Conservation (phyloP, 2,113 vertebrate genomes). For the Corythaixoides concolor region DNA sequence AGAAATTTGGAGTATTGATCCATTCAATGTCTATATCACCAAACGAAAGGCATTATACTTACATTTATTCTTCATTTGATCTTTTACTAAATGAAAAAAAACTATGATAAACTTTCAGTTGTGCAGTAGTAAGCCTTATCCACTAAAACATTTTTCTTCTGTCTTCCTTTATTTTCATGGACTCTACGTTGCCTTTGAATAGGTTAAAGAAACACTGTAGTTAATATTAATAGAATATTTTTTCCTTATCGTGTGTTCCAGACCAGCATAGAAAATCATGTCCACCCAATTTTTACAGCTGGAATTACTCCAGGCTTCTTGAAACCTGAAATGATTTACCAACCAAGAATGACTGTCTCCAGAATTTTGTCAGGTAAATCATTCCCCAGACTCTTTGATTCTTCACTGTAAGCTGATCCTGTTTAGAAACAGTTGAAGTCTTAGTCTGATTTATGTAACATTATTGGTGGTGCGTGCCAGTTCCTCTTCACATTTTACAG, state of each 20-base stretch:
- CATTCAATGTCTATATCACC: background rate
- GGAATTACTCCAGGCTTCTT: conserved; percentile 1
- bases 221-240: background rate
- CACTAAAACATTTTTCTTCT: background rate
- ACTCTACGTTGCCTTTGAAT: background rate
- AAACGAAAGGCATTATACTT: background rate
- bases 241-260: background rate
- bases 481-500: conserved; percentile 5
- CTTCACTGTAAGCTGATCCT: conserved; percentile 5
- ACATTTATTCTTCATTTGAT: background rate
- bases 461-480: conserved; percentile 11
- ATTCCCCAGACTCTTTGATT: conserved; percentile 36
- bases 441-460: conserved; percentile 56
- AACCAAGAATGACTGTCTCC: background rate
- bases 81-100: background rate
- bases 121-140: background rate
- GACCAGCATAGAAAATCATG: background rate
- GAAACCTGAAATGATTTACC: conserved; percentile 33
- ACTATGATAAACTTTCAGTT: background rate
- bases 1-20: background rate
- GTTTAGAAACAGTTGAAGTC: conserved; percentile 45
- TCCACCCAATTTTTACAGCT: background rate
- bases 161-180: background rate
- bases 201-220: background rate
- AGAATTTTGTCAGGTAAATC: conserved; percentile 23